These are phyloP conservation scores for Grammomys dolichurus DNA, from an alignment of 2,113 vertebrate genomes.

Conservation along the genomic window DNA sequence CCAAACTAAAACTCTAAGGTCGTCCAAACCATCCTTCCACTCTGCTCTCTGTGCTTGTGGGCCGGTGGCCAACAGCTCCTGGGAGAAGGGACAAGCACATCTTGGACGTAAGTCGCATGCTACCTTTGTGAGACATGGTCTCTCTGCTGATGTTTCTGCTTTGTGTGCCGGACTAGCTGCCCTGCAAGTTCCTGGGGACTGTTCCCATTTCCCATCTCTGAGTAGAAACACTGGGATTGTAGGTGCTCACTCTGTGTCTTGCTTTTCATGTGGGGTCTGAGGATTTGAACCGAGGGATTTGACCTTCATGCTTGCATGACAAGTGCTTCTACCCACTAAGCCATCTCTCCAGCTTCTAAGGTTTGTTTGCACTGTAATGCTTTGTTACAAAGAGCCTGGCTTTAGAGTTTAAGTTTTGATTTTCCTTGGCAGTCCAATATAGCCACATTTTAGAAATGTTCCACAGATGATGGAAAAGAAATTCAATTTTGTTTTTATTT, in stretches of 20 bases:
- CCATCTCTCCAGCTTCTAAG: neutral
- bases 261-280: no score
- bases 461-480: neutral
- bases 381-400: neutral
- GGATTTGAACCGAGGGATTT: neutral
- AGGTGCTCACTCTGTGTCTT: neutral
- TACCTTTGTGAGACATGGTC: neutral
- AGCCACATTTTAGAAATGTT: neutral
- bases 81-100: no score
- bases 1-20: no score
- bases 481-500: neutral
- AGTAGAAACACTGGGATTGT: neutral
- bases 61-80: no score
- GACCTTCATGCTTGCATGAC: neutral
- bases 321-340: neutral
- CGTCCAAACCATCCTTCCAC: no score
- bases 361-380: conserved; percentile 39
- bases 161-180: neutral
- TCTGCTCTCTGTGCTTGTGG: no score
- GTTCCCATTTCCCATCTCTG: neutral
- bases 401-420: neutral
- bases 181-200: neutral
- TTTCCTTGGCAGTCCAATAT: conserved; percentile 16
- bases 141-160: neutral
- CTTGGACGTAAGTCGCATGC: no score